Evolutionary conservation across 2,888 invertebrate genomes (phyloP), one percentile per base, ranked within the genome.

Genomic region (Lepidocyrtinus sp.): DNA sequence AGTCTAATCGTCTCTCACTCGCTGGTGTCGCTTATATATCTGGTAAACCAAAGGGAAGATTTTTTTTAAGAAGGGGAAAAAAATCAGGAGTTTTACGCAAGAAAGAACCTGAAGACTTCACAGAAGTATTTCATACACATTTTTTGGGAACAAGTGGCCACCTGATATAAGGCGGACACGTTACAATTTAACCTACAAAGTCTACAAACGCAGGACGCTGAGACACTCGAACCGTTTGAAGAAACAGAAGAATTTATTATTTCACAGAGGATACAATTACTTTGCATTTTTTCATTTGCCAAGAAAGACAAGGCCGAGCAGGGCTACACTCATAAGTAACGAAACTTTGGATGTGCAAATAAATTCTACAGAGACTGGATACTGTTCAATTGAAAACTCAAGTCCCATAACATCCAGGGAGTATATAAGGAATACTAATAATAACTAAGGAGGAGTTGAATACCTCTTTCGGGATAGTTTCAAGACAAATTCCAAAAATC

Each of bases 101-200:
- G 65, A 64, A 65, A 45, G 61, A 77, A 77, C 79, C 74, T 79
- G 74, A 78, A 75, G 74, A 79, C 79, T 79, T 74, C 65, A 24
- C 17, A 22, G 74, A 71, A 80, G 80, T 74, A 79, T 79, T 79
- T 79, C 71, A n/a, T n/a, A n/a, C n/a, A 9, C 61, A 59, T 36
- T 59, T n/a, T 61, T 70, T 79, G 80, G 80, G 80, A 80, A 80
- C 80, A 80, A 78, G 78, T 78, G 73, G 45, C 72, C 73, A 68
- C 73, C 73, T 78, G 68, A 76, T 71, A n/a, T 27, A 71, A 19
- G 74, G 63, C 22, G 65, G 65, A 36, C 65, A 65, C 65, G 22
- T 12, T 59, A 59, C 19, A 59, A 50, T 7, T 21, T 21, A 21
- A 59, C 19, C 7, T 1, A 59, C 59, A 59, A 59, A n/a, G 9